A percentile compares a stretch with the other conserved stretches of the same genome.
Conservation (phyloP, 2,888 invertebrate genomes). For the Coelopa pilipes region DNA sequence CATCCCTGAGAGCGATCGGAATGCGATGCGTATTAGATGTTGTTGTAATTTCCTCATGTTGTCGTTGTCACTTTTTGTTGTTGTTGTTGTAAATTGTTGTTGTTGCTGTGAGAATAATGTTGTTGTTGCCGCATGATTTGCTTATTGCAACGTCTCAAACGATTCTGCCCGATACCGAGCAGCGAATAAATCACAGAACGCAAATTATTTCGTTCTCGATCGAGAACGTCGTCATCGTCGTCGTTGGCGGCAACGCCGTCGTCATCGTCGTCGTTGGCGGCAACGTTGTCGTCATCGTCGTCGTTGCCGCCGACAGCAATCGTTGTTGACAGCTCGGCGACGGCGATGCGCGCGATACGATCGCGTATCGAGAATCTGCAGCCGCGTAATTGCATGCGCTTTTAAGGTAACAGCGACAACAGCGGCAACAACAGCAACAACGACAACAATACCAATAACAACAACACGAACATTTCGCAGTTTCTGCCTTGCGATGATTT, state of each 20-base stretch:
- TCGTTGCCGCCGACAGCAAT: constrained; percentile 40
- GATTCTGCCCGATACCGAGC: neutral
- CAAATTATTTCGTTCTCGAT: constrained; percentile 16
- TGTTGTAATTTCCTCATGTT: constrained; percentile 4
- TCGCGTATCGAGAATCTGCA: constrained; percentile 10
- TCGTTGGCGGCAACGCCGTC: constrained; percentile 35
- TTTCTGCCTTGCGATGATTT: neutral
- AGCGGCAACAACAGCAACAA: neutral
- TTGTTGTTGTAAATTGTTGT: constrained; percentile 18
- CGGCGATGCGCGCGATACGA: constrained; percentile 13
- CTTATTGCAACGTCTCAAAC: constrained; percentile 21
- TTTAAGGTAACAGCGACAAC: constrained; percentile 22
- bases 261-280: constrained; percentile 41
- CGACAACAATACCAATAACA: no score
- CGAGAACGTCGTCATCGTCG: neutral
- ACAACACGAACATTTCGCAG: no score
- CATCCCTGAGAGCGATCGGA: no score
- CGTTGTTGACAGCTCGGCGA: constrained; percentile 40
- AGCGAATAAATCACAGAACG: constrained; percentile 1
- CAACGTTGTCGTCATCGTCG: neutral
- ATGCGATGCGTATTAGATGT: neutral
- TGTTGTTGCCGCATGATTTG: constrained; percentile 12
- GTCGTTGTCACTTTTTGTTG: constrained; percentile 23
- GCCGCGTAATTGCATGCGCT: constrained; percentile 36
- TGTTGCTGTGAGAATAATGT: neutral